Base-by-base conservation (phyloP, 1,140 invertebrate species). In the Atopsyche davidsoni region DNA sequence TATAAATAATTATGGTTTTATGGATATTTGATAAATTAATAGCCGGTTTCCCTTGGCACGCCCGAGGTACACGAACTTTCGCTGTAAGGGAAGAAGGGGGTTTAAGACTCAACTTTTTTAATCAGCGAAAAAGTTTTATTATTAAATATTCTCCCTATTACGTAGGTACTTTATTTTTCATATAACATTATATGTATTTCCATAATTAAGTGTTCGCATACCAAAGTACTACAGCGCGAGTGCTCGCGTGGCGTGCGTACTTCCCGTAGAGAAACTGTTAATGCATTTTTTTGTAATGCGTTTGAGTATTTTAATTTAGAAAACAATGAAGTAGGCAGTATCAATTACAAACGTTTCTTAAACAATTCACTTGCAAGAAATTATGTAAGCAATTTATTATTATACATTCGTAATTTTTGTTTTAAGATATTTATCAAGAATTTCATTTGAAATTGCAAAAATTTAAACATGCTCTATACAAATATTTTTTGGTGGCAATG, bases 91-190 rank as follows among this genome's bases (percentile, higher is more conserved):
- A 11, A 44, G 21, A 38, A 32, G 16, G n/a, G 24, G 19, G 40
- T 49, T 41, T 10, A 19, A 35, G 23, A 25, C 44, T 24, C 38
- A 54, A 54, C 39, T 54, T 54, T 54, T 54, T 54, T 49, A 54
- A 54, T 54, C 46, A 54, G 52, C 46, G 46, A 54, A 54, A 54
- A 49, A 49, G 28, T 49, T 38, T 54, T 38, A 54, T 54, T 44
- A 49, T 39, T 16, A 39, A 45, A 44, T 49, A 39, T 25, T 43
- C 46, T n/a, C 38, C 40, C 34, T 46, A n/a, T n/a, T n/a, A n/a
- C 18, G 28, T 36, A 21, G 24, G 34, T 49, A 23, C 24, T 41
- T 9, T 16, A 18, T 45, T 34, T 18, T 19, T 23, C 32, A 34
- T 34, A 34, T 34, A 34, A 41, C 28, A 9, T 34, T 11, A 19